Evolutionary conservation across 1,140 invertebrate genomes (phyloP).

Genomic region (Heliothis subflexa): DNA sequence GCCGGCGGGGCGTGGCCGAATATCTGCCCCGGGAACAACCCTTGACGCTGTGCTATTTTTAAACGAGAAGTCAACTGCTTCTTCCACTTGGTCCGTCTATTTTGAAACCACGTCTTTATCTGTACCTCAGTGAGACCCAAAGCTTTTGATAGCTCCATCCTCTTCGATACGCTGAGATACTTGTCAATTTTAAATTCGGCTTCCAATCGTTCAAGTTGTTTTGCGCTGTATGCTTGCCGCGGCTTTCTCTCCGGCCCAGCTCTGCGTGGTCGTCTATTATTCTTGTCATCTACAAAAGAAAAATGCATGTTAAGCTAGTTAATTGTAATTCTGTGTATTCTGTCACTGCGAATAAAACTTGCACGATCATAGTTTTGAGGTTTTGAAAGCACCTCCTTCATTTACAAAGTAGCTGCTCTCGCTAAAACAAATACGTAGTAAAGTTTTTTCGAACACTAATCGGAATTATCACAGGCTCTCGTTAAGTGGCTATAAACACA

Average conservation of each 20-base stretch:
- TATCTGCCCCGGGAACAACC: constrained; percentile 90
- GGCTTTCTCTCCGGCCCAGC: constrained; percentile 96
- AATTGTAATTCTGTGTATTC: constrained; percentile 1
- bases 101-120: constrained; percentile 99
- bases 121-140: constrained; percentile 97
- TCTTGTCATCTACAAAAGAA: constrained; percentile 76
- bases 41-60: constrained; percentile 95
- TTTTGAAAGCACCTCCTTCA: constrained; percentile 34
- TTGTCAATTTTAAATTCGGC: constrained; percentile 98
- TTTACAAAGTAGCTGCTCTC: constrained; percentile 81
- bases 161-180: constrained; percentile 97
- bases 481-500: constrained; percentile 86
- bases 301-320: constrained; percentile 23
- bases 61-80: constrained; percentile 96
- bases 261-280: constrained; percentile 91
- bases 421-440: constrained; percentile 74
- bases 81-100: constrained; percentile 98
- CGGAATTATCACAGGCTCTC: constrained; percentile 79
- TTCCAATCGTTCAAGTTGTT: constrained; percentile 96
- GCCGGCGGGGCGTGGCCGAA: constrained; percentile 88
- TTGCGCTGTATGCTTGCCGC: constrained; percentile 97
- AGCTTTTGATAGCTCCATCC: constrained; percentile 96
- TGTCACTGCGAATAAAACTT: constrained; percentile 26
- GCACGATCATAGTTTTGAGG: constrained; percentile 24
- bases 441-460: constrained; percentile 81